Evolutionary conservation across 2,888 invertebrate species (phyloP), one percentile per base, ranked within the genome.

Genomic region (Lissonota sp.): DNA sequence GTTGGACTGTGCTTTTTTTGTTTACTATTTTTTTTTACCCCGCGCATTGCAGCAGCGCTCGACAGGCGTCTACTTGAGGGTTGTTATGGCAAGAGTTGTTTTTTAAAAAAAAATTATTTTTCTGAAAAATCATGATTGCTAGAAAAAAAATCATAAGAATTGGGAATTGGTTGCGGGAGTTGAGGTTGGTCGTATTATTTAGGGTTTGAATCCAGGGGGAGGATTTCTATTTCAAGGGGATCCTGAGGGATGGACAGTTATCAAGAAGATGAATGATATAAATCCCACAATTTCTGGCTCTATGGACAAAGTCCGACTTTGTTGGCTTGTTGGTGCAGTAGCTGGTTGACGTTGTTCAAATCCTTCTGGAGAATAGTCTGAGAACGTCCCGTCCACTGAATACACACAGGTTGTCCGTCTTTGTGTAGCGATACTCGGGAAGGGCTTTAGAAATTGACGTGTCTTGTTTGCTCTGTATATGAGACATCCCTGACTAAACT

Each of bases 341-440:
- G 44, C 40, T 46, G 12, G 10, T 49, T 16, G 6, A 14, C 53
- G 12, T 40, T 46, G 10, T 39, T 39, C 8, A 39, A 58, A 26
- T 8, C 10, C 37, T 49, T 26, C 46, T 26, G 26, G 49, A 14
- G 40, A 49, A 58, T 40, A 7, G 46, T 66, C 46, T 64, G 73
- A 44, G 49, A 66, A 73, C 64, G 57, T 69, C 44, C 67, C 57
- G 14, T n/a, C 6, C 57, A 14, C 14, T 39, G 44, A 46, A 73
- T 64, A 57, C 14, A 58, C 26, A 3, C 73, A 39, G 64, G 64
- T 14, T 12, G 42, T 44, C 37, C 39, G 51, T 40, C 4, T 1
- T 26, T 26, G 26, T 26, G 16, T 40, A 5, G 55, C 42, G 10
- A 55, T 63, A 46, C 46, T n/a, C 12, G 39, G n/a, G 64, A 53